These are phyloP conservation scores for Pyralis farinalis DNA, from an alignment of 2,888 invertebrate species.

Conservation along the genomic window DNA sequence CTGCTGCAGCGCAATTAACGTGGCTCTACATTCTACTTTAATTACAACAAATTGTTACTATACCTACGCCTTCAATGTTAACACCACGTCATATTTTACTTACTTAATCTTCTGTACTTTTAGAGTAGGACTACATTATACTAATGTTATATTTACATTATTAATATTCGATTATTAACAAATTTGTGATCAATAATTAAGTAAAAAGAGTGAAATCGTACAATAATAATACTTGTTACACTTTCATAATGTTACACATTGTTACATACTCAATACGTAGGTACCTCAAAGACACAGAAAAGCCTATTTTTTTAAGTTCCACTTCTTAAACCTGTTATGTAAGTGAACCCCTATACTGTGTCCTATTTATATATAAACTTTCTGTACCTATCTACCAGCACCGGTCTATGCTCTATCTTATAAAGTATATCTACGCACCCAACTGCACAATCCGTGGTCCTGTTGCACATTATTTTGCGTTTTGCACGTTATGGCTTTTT, in stretches of 20 bases:
- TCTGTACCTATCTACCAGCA: slow-evolving; percentile 31
- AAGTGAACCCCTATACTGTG: slow-evolving; percentile 33
- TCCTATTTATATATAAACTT: slow-evolving; percentile 25
- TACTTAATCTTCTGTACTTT: slow-evolving; percentile 36
- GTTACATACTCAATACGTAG: slow-evolving; percentile 62
- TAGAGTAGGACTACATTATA: slow-evolving; percentile 39
- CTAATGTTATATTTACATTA: slow-evolving; percentile 48
- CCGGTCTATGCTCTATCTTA: slow-evolving; percentile 28
- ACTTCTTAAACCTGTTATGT: slow-evolving; percentile 48
- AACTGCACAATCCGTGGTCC: slow-evolving; percentile 62
- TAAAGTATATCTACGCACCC: slow-evolving; percentile 32
- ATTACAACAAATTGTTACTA: slow-evolving; percentile 39
- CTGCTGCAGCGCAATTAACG: slow-evolving; percentile 9
- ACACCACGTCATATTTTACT: slow-evolving; percentile 42
- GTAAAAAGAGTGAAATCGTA: slow-evolving; percentile 71
- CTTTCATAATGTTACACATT: slow-evolving; percentile 70
- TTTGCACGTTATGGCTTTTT: not conserved
- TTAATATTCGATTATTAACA: slow-evolving; percentile 45
- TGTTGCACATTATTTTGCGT: slow-evolving; percentile 55
- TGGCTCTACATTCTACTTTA: slow-evolving; percentile 1
- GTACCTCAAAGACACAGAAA: slow-evolving; percentile 47
- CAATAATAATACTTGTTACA: slow-evolving; percentile 75
- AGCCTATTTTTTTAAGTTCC: slow-evolving; percentile 67
- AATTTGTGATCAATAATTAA: slow-evolving; percentile 67
- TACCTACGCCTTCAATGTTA: slow-evolving; percentile 44